Evolutionary conservation across 2,113 vertebrate species (phyloP).

Genomic region (Alethe castanea): DNA sequence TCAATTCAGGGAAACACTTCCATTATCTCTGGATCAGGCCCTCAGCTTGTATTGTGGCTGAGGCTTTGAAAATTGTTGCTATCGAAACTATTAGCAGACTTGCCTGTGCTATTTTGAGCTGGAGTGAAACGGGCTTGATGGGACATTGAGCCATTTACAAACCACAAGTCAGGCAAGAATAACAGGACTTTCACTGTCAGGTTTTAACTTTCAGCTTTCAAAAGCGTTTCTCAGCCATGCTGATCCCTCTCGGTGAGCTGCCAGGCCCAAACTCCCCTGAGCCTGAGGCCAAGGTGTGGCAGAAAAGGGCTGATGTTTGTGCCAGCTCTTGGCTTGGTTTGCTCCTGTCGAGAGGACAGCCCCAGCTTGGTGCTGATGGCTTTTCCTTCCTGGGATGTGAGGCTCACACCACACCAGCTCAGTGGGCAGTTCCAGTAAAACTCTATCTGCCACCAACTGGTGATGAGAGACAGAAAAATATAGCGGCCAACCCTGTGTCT

Average conservation of each 20-base stretch:
- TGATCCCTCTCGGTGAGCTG: background rate
- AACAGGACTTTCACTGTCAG: background rate
- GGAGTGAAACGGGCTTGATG: background rate
- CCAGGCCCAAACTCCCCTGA: background rate
- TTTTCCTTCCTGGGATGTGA: background rate
- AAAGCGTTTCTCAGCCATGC: background rate
- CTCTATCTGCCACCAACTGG: background rate
- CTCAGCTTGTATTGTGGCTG: background rate
- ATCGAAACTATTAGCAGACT: background rate
- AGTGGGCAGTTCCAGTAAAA: background rate
- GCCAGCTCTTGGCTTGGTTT: background rate
- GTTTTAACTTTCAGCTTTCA: background rate
- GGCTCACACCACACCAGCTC: background rate
- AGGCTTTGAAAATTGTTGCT: conserved; percentile 35
- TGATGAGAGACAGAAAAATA: background rate
- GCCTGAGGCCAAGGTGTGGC: background rate
- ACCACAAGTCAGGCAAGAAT: background rate
- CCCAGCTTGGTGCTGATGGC: background rate
- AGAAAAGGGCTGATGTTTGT: background rate
- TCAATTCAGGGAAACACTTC: conserved; percentile 34
- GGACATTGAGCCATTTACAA: background rate
- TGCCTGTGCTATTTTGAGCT: conserved; percentile 8
- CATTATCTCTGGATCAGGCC: conserved; percentile 41
- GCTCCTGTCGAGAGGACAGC: background rate
- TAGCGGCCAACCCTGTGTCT: background rate